A percentile compares a stretch with the other conserved stretches of the same genome.
These are phyloP conservation scores for Prorops nasuta DNA, from an alignment of 1,140 invertebrate species.

Conservation along the genomic window DNA sequence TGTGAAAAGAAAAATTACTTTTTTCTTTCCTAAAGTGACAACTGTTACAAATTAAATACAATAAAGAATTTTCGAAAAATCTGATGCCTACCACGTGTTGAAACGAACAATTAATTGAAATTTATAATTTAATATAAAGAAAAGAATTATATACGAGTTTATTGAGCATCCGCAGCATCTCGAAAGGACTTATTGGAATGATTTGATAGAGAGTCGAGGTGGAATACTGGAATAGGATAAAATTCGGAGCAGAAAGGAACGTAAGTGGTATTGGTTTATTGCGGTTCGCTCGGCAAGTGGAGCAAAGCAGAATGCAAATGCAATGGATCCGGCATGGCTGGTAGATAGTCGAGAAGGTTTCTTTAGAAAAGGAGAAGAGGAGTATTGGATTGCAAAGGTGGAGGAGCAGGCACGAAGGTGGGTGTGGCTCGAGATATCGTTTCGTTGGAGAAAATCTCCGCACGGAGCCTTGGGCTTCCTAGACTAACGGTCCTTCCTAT, in stretches of 20 bases:
- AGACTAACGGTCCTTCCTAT: slow-evolving; percentile 22
- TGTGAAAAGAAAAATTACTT: background rate
- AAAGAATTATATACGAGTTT: too few relatives aligned
- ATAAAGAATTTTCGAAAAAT: too few relatives aligned
- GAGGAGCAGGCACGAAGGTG: slow-evolving; percentile 13
- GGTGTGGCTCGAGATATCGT: slow-evolving; percentile 31
- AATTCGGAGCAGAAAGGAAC: too few relatives aligned
- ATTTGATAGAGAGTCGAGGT: too few relatives aligned
- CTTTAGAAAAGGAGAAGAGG: slow-evolving; percentile 3
- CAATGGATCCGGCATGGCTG: slow-evolving; percentile 9
- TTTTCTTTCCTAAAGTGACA: background rate
- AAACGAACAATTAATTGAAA: too few relatives aligned
- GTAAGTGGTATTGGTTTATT: too few relatives aligned
- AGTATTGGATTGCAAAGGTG: slow-evolving; percentile 4
- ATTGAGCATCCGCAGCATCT: too few relatives aligned
- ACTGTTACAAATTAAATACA: too few relatives aligned
- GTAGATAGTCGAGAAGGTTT: slow-evolving; percentile 22
- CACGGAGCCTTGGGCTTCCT: slow-evolving; percentile 16
- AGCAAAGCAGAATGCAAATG: slow-evolving; percentile 29
- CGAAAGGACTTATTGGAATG: too few relatives aligned
- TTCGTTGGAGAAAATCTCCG: slow-evolving; percentile 32
- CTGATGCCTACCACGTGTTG: too few relatives aligned
- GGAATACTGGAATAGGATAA: too few relatives aligned
- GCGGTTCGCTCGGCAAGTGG: slow-evolving; percentile 18
- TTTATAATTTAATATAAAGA: too few relatives aligned